Evolutionary conservation across 2,113 vertebrate genomes (phyloP), one percentile per base, ranked within the genome.

Genomic region (Jaculus jaculus): DNA sequence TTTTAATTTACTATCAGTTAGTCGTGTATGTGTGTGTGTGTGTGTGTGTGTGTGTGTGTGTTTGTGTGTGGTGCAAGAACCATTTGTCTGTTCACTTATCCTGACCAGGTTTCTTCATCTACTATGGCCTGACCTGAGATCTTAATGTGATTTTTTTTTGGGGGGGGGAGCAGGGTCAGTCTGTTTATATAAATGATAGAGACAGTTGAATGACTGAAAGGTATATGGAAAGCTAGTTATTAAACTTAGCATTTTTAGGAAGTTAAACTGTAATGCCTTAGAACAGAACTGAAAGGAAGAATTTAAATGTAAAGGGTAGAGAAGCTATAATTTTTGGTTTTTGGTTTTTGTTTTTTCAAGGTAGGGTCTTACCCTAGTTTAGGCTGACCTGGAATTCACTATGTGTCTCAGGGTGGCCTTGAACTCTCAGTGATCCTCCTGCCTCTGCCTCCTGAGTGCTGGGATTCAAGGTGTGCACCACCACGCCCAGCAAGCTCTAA

Each of bases 201-300:
- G 75, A 79, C 4, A 2, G 84, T 68, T 54, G 6, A 66, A 28
- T 83, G 96, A 81, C 91, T 66, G 63, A 51, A 74, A 61, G 75
- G 42, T 84, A 60, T 92, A 5, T 88, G 60, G 87, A 85, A 94
- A 47, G 8, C 66, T 93, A 37, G 1, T 93, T 79, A 26, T 71
- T 96, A 90, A 92, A 87, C 77, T 95, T 96, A 95, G 89, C 63
- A 47, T 91, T 54, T 87, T 78, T 71, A 69, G 85, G 92, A 91
- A 84, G 77, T 74, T 39, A 58, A 93, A 5, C 61, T 69, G n/a
- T 92, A 80, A 87, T 87, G 60, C 37, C 94, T 95, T 95, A 51
- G 58, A 90, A 82, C 24, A 90, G 47, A 91, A 93, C 60, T 91
- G 58, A 73, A 89, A 78, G 87, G 42, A 81, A 92, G 37, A 86